Percentiles rank a stretch among this genome's conserved stretches.
Conservation (phyloP, 2,888 invertebrate species). For the Trachelus troglodyta region DNA sequence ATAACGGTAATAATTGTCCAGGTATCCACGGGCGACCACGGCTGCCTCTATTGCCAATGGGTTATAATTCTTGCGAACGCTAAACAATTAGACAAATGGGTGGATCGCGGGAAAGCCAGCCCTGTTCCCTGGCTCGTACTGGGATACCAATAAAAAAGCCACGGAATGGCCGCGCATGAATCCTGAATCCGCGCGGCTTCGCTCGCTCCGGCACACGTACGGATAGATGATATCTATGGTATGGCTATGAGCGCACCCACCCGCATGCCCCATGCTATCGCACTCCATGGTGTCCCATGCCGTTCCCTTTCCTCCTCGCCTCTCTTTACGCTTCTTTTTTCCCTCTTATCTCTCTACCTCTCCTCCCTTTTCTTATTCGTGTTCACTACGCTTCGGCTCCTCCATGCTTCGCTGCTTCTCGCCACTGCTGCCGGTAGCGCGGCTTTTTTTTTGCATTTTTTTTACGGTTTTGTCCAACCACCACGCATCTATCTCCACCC, state of each 20-base stretch:
- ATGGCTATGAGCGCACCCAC: conserved; percentile 40
- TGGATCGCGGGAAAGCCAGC: conserved; percentile 22
- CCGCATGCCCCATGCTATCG: conserved; percentile 36
- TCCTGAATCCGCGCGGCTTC: conserved; percentile 3
- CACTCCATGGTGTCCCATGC: conserved; percentile 40
- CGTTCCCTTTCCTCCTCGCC: conserved; percentile 40
- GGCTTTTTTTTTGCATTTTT: background rate
- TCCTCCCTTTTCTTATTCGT: background rate
- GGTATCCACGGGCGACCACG: conserved; percentile 1
- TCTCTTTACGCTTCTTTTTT: conserved; percentile 1
- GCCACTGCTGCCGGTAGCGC: conserved; percentile 1
- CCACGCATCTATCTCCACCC: background rate
- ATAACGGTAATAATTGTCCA: conserved; percentile 36
- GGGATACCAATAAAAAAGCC: conserved; percentile 13
- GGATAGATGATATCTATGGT: conserved; percentile 41
- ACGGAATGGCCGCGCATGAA: conserved; percentile 9
- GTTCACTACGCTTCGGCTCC: conserved; percentile 9
- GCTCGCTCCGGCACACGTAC: conserved; percentile 25
- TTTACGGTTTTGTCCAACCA: background rate
- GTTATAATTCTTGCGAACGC: conserved; percentile 29
- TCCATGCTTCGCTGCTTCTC: conserved; percentile 35
- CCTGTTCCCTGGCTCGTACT: conserved; percentile 7
- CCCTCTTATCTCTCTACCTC: background rate
- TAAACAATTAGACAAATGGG: conserved; percentile 31
- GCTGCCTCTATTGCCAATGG: conserved; percentile 2